These are phyloP conservation scores for Pimpla rufipes DNA, from an alignment of 2,888 invertebrate species.

Conservation along the genomic window DNA sequence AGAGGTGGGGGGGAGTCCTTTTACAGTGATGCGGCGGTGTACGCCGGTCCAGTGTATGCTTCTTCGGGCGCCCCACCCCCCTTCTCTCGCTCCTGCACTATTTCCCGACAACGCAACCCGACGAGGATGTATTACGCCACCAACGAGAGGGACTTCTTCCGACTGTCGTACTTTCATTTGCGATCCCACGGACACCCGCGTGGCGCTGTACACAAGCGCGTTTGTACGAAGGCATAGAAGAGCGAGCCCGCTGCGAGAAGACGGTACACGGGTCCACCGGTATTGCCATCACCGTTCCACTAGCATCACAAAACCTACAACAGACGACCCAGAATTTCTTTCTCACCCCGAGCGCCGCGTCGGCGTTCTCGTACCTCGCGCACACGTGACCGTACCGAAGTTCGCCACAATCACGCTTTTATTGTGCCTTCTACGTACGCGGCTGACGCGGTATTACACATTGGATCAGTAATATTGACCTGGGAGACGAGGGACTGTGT, in stretches of 20 bases:
- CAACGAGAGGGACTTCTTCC: conserved; percentile 32
- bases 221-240: not conserved
- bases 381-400: not conserved
- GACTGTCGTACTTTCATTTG: conserved; percentile 47
- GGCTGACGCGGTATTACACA: not conserved
- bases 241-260: conserved; percentile 4
- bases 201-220: not conserved
- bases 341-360: conserved; percentile 21
- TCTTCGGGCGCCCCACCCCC: conserved; percentile 1
- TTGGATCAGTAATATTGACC: conserved; percentile 6
- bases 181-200: conserved; percentile 24
- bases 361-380: conserved; percentile 4
- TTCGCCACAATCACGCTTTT: conserved; percentile 3
- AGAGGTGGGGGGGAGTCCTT: conserved; percentile 24
- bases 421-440: not conserved
- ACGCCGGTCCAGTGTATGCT: conserved; percentile 13
- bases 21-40: conserved; percentile 29
- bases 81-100: not conserved
- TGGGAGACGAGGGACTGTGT: too few species aligned
- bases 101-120: conserved; percentile 6
- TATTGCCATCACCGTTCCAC: conserved; percentile 30
- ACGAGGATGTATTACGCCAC: conserved; percentile 40
- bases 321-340: conserved; percentile 68
- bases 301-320: conserved; percentile 52
- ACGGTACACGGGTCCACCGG: not conserved